Percentiles rank a stretch among this genome's conserved stretches.
Evolutionary conservation across 2,888 invertebrate genomes (phyloP).

Genomic region (Nineta flava): DNA sequence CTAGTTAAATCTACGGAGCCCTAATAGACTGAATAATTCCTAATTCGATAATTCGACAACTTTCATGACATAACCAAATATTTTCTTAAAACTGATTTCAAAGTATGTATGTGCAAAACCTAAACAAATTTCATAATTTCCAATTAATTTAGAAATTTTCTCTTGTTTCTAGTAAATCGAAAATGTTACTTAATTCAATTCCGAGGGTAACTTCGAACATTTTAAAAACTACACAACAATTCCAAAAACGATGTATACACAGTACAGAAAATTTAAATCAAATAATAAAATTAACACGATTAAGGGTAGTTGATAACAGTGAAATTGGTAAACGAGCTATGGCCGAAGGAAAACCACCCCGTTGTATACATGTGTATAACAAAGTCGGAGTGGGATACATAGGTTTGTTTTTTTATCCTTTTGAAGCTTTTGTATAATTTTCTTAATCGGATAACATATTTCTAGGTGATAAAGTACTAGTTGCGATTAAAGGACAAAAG

Average conservation of each 20-base stretch:
- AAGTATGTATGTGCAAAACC: too few species aligned
- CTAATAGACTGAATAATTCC: too few species aligned
- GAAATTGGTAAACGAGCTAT: conserved; percentile 88
- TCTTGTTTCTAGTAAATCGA: neutral
- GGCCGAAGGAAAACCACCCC: conserved; percentile 86
- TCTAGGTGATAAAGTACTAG: conserved; percentile 70
- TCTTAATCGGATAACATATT: conserved; percentile 4
- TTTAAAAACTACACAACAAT: too few species aligned
- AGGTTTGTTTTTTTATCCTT: conserved; percentile 27
- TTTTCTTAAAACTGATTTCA: neutral
- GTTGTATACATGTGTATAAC: conserved; percentile 88
- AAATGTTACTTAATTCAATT: neutral
- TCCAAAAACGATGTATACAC: conserved; percentile 29
- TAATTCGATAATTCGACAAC: too few species aligned
- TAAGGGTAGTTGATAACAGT: conserved; percentile 94
- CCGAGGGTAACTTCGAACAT: too few species aligned
- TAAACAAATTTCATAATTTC: too few species aligned
- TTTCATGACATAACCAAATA: neutral
- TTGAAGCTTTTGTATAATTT: neutral
- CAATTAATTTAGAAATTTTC: neutral
- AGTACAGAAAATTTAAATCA: conserved; percentile 42
- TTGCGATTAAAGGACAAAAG: conserved; percentile 91
- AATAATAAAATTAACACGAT: conserved; percentile 55
- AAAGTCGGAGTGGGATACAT: conserved; percentile 46
- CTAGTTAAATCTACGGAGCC: too few species aligned